Evolutionary conservation across 2,888 invertebrate genomes (phyloP).

Genomic region (Gibbula magus): DNA sequence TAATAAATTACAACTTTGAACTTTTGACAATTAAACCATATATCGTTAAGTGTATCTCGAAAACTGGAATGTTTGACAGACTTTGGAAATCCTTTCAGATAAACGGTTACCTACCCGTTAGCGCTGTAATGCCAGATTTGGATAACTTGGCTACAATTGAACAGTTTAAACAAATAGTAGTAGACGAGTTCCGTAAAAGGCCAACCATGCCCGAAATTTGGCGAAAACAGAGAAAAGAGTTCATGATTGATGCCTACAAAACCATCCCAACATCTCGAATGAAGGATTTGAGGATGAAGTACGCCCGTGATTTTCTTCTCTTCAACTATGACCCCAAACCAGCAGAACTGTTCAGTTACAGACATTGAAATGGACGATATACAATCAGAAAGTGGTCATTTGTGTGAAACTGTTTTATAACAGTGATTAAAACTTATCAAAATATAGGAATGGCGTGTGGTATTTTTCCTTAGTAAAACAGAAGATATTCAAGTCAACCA

Average conservation of each 20-base stretch:
- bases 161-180: neutral
- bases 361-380: neutral
- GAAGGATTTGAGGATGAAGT: constrained; percentile 4
- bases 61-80: neutral
- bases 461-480: too few species aligned
- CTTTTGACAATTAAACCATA: neutral
- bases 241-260: constrained; percentile 26
- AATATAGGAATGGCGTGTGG: too few species aligned
- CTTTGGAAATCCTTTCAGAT: constrained; percentile 30
- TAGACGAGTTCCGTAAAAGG: neutral
- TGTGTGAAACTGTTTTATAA: too few species aligned
- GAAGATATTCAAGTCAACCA: too few species aligned
- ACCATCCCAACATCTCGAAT: neutral
- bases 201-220: neutral
- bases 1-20: constrained; percentile 3
- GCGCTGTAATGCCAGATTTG: neutral
- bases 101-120: constrained; percentile 23
- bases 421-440: too few species aligned
- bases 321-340: constrained; percentile 28
- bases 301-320: constrained; percentile 24
- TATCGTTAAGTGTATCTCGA: neutral
- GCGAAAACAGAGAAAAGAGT: constrained; percentile 15
- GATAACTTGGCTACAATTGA: neutral
- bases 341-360: constrained; percentile 2
- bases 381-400: too few species aligned